phyloP scores from a whole-genome alignment of 1,140 invertebrate species.

The Lucilia cuprina region DNA sequence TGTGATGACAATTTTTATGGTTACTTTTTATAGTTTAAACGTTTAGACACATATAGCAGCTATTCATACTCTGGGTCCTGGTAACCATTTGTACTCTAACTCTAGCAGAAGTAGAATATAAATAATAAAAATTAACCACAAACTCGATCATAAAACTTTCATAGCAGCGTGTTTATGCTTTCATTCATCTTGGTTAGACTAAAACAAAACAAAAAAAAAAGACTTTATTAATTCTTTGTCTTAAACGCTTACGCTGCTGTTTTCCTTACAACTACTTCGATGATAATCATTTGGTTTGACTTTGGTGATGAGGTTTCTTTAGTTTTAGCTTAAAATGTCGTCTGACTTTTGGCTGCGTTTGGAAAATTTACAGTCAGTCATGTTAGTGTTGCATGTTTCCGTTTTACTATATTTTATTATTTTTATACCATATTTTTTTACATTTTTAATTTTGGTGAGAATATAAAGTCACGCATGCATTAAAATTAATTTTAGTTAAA shows the following conservation, averaged over 20 bases:
- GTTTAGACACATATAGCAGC: background rate
- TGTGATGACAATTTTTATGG: conserved; percentile 18
- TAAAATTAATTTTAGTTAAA: background rate
- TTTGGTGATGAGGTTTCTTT: too few relatives aligned
- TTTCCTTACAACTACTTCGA: background rate
- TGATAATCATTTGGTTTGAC: background rate
- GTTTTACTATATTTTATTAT: background rate
- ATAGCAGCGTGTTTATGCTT: background rate
- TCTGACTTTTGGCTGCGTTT: background rate
- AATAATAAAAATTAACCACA: background rate
- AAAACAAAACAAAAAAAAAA: background rate
- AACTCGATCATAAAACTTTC: conserved; percentile 2
- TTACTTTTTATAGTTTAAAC: background rate
- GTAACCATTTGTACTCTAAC: background rate
- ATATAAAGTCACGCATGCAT: conserved; percentile 7
- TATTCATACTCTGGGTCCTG: background rate
- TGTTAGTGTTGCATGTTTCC: background rate
- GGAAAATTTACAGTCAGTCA: background rate
- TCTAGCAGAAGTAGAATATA: background rate
- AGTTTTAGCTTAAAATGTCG: background rate
- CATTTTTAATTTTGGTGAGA: background rate
- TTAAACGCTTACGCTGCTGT: background rate
- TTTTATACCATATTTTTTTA: background rate
- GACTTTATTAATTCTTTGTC: background rate
- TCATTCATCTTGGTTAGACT: too few relatives aligned